These are phyloP conservation scores for Trematomus loennbergii DNA, from an alignment of 2,113 vertebrate species.

Conservation along the genomic window DNA sequence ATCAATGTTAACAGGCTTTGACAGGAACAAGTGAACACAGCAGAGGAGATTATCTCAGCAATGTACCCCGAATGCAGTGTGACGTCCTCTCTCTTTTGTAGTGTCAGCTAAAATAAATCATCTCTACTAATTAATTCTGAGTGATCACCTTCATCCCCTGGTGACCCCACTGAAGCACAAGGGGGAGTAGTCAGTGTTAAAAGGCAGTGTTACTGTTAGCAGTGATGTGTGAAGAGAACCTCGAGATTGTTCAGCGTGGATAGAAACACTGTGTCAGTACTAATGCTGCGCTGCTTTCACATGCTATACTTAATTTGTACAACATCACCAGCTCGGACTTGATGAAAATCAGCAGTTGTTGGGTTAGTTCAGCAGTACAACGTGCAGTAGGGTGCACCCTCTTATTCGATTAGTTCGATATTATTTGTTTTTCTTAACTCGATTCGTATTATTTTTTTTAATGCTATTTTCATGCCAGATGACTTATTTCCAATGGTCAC, in stretches of 20 bases:
- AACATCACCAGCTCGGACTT: constrained; percentile 19
- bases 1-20: background rate
- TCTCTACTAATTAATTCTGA: constrained; percentile 58
- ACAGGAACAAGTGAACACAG: constrained; percentile 18
- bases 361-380: constrained; percentile 28
- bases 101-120: constrained; percentile 42
- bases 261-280: background rate
- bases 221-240: constrained; percentile 28
- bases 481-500: too few relatives aligned
- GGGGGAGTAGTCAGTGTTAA: constrained; percentile 19
- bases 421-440: background rate
- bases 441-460: background rate
- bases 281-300: constrained; percentile 11
- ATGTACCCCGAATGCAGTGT: constrained; percentile 25
- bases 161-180: constrained; percentile 22
- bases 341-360: constrained; percentile 27
- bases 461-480: too few relatives aligned
- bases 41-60: constrained; percentile 2
- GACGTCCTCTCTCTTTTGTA: constrained; percentile 25
- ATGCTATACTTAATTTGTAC: constrained; percentile 26
- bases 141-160: constrained; percentile 41
- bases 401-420: background rate
- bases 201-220: constrained; percentile 25
- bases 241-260: constrained; percentile 26
- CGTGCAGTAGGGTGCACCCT: constrained; percentile 56